These are phyloP conservation scores for Remorina albescens DNA, from an alignment of 2,797 vertebrate species.

Conservation along the genomic window DNA sequence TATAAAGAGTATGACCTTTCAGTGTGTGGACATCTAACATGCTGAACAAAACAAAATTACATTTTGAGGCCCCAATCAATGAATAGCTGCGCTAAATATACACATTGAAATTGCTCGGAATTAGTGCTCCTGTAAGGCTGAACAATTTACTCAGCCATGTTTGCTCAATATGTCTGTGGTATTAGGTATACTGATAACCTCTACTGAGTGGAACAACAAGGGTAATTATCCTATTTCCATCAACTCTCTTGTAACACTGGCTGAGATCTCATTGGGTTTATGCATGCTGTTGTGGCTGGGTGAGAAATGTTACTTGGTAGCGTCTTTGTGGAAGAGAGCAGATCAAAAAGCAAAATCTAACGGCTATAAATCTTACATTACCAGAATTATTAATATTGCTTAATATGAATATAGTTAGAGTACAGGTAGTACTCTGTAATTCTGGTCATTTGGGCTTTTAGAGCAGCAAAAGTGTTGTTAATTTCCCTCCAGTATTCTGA, in stretches of 20 bases:
- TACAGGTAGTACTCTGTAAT: constrained; percentile 18
- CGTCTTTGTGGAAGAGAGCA: constrained; percentile 6
- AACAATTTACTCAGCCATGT: not conserved
- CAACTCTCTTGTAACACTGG: constrained; percentile 15
- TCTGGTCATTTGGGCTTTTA: constrained; percentile 38
- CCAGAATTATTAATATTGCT: constrained; percentile 39
- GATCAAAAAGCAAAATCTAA: not conserved
- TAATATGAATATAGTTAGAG: constrained; percentile 4
- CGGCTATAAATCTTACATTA: constrained; percentile 33
- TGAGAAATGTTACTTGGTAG: constrained; percentile 19
- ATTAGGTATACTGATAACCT: not conserved
- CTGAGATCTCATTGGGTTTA: constrained; percentile 2
- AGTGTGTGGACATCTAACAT: constrained; percentile 6
- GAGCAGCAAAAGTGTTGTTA: constrained; percentile 14
- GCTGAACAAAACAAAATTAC: constrained; percentile 45
- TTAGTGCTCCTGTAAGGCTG: constrained; percentile 11
- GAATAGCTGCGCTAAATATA: constrained; percentile 33
- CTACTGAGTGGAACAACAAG: not conserved
- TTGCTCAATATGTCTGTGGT: not conserved
- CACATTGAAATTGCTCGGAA: constrained; percentile 26
- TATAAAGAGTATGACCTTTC: constrained; percentile 49
- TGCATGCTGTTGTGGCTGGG: constrained; percentile 17
- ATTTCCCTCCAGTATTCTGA: constrained; percentile 38
- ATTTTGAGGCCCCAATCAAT: constrained; percentile 50
- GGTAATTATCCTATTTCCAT: constrained; percentile 18